phyloP scores from a whole-genome alignment of 35 echinoderm and acorn worm genomes.

The Chiridota heheva region DNA sequence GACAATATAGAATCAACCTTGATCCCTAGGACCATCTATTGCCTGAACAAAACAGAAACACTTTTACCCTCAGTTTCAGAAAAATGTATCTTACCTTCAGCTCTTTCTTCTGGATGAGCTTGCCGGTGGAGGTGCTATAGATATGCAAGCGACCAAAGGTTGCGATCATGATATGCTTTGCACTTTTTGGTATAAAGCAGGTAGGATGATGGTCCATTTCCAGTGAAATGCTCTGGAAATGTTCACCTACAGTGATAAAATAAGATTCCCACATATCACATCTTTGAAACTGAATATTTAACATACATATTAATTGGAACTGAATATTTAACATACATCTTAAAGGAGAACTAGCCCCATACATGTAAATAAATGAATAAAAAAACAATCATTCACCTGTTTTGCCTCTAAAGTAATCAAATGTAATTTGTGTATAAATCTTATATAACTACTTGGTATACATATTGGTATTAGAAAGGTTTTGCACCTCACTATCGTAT shows the following conservation, averaged over 20 bases:
- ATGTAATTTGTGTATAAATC: no score
- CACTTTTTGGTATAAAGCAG: constrained; percentile 58
- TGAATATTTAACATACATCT: not conserved
- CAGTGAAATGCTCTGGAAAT: constrained; percentile 7
- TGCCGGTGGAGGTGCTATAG: constrained; percentile 56
- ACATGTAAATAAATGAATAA: no score
- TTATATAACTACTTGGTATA: no score
- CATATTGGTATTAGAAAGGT: no score
- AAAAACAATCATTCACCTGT: no score
- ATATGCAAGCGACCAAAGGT: constrained; percentile 42
- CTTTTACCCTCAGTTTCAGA: not conserved
- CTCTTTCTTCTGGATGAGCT: constrained; percentile 64
- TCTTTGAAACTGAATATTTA: not conserved
- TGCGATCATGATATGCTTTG: constrained; percentile 53
- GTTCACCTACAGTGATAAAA: constrained; percentile 50
- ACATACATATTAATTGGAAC: not conserved
- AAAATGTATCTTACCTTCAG: constrained; percentile 47
- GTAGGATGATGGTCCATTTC: constrained; percentile 47
- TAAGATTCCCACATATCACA: not conserved
- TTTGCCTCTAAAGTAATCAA: no score
- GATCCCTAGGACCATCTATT: no score
- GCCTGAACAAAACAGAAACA: not conserved
- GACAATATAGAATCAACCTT: no score
- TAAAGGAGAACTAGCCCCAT: no score
- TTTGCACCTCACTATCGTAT: no score